A percentile compares a stretch with the other conserved stretches of the same genome.
Evolutionary conservation across 2,113 vertebrate species (phyloP).

Genomic region (Pseudonaja textilis): DNA sequence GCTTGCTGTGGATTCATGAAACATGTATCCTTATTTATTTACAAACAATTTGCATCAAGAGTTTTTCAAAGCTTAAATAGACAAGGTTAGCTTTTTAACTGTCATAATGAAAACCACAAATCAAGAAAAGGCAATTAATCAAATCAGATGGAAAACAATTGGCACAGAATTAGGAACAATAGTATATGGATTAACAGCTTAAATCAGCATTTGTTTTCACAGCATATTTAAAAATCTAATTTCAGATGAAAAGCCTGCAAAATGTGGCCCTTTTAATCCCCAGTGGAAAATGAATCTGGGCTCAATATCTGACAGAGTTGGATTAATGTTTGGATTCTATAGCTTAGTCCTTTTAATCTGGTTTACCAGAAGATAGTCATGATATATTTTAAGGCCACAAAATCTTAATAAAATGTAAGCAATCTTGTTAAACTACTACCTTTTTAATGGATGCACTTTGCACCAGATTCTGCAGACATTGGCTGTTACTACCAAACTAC

Average conservation of each 20-base stretch:
- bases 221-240: background rate
- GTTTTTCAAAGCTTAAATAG: background rate
- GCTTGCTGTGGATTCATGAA: background rate
- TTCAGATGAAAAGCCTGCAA: slow-evolving; percentile 2
- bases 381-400: background rate
- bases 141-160: background rate
- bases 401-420: background rate
- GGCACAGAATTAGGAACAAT: background rate
- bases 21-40: background rate
- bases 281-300: background rate
- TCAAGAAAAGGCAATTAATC: background rate
- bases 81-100: background rate
- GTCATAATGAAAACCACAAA: background rate
- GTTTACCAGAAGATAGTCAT: background rate
- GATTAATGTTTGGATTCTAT: background rate
- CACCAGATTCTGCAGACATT: background rate
- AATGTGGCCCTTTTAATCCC: background rate
- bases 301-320: background rate
- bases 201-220: background rate
- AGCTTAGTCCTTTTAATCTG: background rate
- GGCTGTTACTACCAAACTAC: background rate
- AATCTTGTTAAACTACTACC: background rate
- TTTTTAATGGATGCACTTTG: background rate
- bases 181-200: background rate
- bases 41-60: background rate